A percentile compares a stretch with the other conserved stretches of the same genome.
These are phyloP conservation scores for Agapostemon virescens DNA, from an alignment of 2,888 invertebrate genomes.

Conservation along the genomic window DNA sequence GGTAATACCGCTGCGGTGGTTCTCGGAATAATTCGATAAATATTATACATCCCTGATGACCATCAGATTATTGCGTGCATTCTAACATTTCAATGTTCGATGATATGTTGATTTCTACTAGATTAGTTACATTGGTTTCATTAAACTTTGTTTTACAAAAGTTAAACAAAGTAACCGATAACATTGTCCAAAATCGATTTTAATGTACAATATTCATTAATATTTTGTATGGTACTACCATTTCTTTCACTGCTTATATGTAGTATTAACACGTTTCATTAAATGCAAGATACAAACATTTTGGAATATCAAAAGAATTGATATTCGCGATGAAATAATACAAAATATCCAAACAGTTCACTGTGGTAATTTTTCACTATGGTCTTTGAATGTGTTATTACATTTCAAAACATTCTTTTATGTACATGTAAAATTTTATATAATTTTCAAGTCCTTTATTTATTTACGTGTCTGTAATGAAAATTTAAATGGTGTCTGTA, in stretches of 20 bases:
- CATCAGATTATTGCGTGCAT: slow-evolving; percentile 8
- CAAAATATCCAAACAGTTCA: too few relatives aligned
- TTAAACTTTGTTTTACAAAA: background rate
- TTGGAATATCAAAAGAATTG: too few relatives aligned
- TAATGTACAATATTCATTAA: background rate
- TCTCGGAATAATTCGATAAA: slow-evolving; percentile 18
- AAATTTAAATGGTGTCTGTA: too few relatives aligned
- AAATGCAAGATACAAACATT: too few relatives aligned
- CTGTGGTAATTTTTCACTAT: too few relatives aligned
- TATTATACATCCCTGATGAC: slow-evolving; percentile 8
- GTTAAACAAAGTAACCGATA: background rate
- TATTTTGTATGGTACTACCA: background rate
- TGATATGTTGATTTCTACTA: background rate
- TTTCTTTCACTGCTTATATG: background rate
- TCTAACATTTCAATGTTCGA: background rate
- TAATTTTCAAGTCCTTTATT: too few relatives aligned
- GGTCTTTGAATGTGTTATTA: too few relatives aligned
- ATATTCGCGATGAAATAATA: too few relatives aligned
- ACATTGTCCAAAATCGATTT: background rate
- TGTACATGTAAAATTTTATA: too few relatives aligned
- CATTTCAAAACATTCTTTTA: too few relatives aligned
- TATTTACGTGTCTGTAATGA: too few relatives aligned
- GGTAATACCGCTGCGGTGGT: slow-evolving; percentile 8
- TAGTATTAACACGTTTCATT: too few relatives aligned
- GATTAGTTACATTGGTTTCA: background rate